Conservation (phyloP, 2,797 vertebrate genomes). For the Apogon talboti region DNA sequence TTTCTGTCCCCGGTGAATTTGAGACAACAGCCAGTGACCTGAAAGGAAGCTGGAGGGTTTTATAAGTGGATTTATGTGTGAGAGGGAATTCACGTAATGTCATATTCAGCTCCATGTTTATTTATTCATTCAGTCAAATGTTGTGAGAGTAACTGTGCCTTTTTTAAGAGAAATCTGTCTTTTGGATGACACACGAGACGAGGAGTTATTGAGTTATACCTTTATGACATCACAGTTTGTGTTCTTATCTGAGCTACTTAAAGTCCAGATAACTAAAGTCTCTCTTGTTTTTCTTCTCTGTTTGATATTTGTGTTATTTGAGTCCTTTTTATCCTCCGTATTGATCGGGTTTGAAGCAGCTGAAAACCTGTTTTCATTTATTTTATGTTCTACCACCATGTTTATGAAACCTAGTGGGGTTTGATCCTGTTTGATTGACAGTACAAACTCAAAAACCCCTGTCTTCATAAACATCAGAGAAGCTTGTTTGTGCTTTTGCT, state of each 20-base stretch:
- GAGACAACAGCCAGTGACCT: constrained; percentile 33
- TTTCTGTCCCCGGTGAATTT: constrained; percentile 28
- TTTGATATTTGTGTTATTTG: background rate
- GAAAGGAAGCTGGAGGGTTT: constrained; percentile 17
- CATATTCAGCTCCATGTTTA: constrained; percentile 1
- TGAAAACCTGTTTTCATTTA: background rate
- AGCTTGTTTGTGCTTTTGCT: too few species aligned
- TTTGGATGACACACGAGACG: constrained; percentile 4
- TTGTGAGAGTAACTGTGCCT: constrained; percentile 2
- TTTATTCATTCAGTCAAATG: constrained; percentile 19
- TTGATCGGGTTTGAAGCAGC: background rate
- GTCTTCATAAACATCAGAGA: too few species aligned
- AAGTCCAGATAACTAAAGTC: constrained; percentile 3
- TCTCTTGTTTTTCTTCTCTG: background rate
- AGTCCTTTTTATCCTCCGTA: background rate
- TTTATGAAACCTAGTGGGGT: background rate
- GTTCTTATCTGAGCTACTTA: constrained; percentile 2
- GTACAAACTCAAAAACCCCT: background rate
- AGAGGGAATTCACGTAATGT: constrained; percentile 13
- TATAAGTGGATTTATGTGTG: constrained; percentile 8
- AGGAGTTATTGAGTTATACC: background rate
- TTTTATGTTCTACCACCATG: too few species aligned
- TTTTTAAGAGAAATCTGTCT: constrained; percentile 11
- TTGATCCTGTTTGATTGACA: background rate
- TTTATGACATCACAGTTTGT: constrained; percentile 4